A percentile compares a stretch with the other conserved stretches of the same genome.
These are phyloP conservation scores for Tachina fera DNA, from an alignment of 2,888 invertebrate genomes.

Conservation along the genomic window DNA sequence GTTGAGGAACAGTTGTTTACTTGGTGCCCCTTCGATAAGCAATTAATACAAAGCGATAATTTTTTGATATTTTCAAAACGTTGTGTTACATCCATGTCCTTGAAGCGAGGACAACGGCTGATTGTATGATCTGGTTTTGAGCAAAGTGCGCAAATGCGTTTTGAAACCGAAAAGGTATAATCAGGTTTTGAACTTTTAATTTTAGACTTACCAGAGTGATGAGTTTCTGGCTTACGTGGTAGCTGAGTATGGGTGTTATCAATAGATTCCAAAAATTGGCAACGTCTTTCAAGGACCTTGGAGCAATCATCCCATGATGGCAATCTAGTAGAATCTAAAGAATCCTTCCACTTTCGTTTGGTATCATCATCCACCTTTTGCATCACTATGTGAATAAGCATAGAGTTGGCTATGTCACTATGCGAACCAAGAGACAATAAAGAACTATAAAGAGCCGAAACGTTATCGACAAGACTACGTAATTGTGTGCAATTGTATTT, in stretches of 20 bases:
- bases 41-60: constrained; percentile 35
- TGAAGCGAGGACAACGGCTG: constrained; percentile 23
- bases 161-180: constrained; percentile 15
- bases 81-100: background rate
- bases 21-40: constrained; percentile 43
- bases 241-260: background rate
- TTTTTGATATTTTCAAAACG: constrained; percentile 43
- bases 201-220: background rate
- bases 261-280: constrained; percentile 48
- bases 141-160: constrained; percentile 22
- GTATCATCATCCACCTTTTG: constrained; percentile 33
- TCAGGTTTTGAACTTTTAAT: background rate
- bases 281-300: constrained; percentile 38
- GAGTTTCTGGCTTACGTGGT: background rate
- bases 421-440: constrained; percentile 37
- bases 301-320: constrained; percentile 43
- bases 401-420: constrained; percentile 55
- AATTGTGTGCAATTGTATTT: background rate
- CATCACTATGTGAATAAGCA: constrained; percentile 36
- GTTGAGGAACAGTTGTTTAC: constrained; percentile 32
- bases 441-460: constrained; percentile 55
- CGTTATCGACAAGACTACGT: background rate
- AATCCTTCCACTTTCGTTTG: constrained; percentile 35
- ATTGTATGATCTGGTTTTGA: constrained; percentile 23
- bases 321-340: constrained; percentile 30